These are phyloP conservation scores for Holocentrus rufus DNA, from an alignment of 2,797 vertebrate species.

Conservation along the genomic window DNA sequence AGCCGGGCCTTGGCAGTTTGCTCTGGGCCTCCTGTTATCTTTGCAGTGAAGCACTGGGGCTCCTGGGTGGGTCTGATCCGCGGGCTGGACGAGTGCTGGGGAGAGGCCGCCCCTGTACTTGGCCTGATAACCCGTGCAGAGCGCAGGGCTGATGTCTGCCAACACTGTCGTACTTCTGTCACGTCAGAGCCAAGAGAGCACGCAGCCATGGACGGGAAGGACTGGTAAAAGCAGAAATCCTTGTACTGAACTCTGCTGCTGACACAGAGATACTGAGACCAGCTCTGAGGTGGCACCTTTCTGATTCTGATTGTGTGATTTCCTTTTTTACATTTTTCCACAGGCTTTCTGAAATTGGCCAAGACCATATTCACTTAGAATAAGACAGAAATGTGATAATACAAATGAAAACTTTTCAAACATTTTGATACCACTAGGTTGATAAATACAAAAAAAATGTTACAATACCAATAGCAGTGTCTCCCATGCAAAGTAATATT, in stretches of 20 bases:
- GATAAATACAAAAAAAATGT: too few relatives aligned
- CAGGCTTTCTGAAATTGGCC: too few relatives aligned
- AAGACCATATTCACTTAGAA: too few relatives aligned
- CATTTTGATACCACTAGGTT: too few relatives aligned
- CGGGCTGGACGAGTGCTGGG: slow-evolving; percentile 18
- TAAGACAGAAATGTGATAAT: too few relatives aligned
- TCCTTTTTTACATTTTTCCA: too few relatives aligned
- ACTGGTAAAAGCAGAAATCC: neutral
- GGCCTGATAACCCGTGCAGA: slow-evolving; percentile 58
- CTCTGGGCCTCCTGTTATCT: slow-evolving; percentile 59
- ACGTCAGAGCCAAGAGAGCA: slow-evolving; percentile 9
- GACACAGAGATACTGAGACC: too few relatives aligned
- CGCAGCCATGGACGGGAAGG: neutral
- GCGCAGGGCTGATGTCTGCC: neutral
- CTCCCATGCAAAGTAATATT: too few relatives aligned
- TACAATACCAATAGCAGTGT: too few relatives aligned
- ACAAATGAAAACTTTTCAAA: too few relatives aligned
- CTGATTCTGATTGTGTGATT: too few relatives aligned
- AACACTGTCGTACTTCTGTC: neutral
- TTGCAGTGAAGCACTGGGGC: neutral
- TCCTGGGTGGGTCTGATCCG: slow-evolving; percentile 50
- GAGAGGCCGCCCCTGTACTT: slow-evolving; percentile 34
- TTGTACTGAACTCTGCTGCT: neutral
- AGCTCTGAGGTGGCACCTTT: too few relatives aligned
- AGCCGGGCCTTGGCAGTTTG: slow-evolving; percentile 7